Base-by-base conservation (phyloP, 2,113 vertebrate genomes). In the Scatophagus argus region DNA sequence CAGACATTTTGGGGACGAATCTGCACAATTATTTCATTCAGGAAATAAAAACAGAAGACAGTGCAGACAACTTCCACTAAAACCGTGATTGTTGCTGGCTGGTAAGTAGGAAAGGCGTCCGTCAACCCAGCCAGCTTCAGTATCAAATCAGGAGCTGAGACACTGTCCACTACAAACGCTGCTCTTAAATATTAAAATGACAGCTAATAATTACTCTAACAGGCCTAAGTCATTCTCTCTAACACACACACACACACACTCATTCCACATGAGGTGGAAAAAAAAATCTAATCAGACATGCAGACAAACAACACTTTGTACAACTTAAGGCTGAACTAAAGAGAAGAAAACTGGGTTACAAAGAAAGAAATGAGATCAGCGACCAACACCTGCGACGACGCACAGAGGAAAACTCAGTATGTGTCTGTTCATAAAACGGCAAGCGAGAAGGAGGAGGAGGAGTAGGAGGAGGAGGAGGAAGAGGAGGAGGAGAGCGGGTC, bases 261-360 rank as follows among this genome's bases (percentile, higher is more conserved):
- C 6, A 44, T n/a, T n/a, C n/a, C 16, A 47, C 9, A 46, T 49
- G 21, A n/a, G 23, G 25, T 41, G 62, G 19, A 1, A 4, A n/a
- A 8, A 27, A 44, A 36, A 69, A 55, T n/a, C 21, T 29, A 66
- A 55, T 67, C 38, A 63, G 21, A 58, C 32, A 47, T 14, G 32
- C 27, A 39, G 31, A 61, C 34, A 76, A 41, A 82, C 4, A 46
- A 19, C 51, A 59, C 58, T 82, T 70, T 44, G 71, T 47, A 79
- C 51, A 74, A 85, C 39, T 34, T 70, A 64, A 71, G 59, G 66
- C 71, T 74, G 63, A 85, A 78, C 69, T 75, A 83, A 77, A 59
- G 44, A 71, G 14, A 54, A 49, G 21, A 34, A 72, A 34, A 38
- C 9, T 14, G 12, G 8, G 5, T 19, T 52, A 58, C 25, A 52